Evolutionary conservation across 2,797 vertebrate species (phyloP).

Genomic region (Erpetoichthys calabaricus): DNA sequence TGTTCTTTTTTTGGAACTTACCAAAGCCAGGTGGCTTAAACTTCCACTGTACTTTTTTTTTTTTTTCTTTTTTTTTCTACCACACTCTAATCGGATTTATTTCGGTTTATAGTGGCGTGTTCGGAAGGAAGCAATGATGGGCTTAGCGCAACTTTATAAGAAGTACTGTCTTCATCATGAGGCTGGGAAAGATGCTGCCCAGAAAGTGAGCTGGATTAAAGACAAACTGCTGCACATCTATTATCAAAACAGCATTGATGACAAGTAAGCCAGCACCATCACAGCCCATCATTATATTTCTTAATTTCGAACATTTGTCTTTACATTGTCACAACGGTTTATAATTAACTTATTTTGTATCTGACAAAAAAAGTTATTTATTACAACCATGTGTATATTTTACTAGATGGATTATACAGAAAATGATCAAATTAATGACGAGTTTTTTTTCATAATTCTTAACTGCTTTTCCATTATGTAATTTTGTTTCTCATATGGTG

Average conservation of each 20-base stretch:
- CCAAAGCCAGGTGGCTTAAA: not conserved
- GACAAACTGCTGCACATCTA: constrained; percentile 98
- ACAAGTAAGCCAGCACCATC: constrained; percentile 68
- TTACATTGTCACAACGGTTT: constrained; percentile 4
- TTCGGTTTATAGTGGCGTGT: constrained; percentile 68
- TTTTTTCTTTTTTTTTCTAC: constrained; percentile 21
- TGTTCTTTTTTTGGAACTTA: too few species aligned
- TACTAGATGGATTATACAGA: too few species aligned
- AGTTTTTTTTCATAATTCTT: not conserved
- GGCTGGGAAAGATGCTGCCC: constrained; percentile 90
- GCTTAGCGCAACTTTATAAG: constrained; percentile 88
- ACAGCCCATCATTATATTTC: constrained; percentile 6
- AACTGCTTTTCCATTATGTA: not conserved
- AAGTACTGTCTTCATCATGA: constrained; percentile 96
- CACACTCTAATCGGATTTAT: not conserved
- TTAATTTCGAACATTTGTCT: too few species aligned
- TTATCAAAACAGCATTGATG: constrained; percentile 98
- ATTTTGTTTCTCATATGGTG: too few species aligned
- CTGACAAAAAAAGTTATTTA: not conserved
- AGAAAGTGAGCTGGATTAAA: constrained; percentile 98
- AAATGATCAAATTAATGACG: too few species aligned
- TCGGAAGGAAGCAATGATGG: constrained; percentile 98
- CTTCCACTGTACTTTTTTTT: constrained; percentile 20
- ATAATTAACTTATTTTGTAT: too few species aligned
- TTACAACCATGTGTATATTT: not conserved